Percentiles rank a stretch among this genome's conserved stretches.
These are phyloP conservation scores for Neodiprion fabricii DNA, from an alignment of 1,140 invertebrate genomes.

Conservation along the genomic window DNA sequence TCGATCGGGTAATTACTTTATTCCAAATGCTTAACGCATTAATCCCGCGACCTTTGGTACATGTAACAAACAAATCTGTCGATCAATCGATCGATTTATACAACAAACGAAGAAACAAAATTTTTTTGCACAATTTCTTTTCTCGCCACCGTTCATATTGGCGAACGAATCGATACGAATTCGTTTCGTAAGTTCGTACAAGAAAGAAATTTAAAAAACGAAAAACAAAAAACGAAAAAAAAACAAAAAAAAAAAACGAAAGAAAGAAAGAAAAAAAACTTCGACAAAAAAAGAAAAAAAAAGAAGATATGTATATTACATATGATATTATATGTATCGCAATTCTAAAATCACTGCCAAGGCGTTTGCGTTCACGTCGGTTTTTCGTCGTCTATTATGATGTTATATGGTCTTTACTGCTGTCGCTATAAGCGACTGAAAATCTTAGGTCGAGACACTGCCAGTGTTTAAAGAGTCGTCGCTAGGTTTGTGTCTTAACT, in stretches of 20 bases:
- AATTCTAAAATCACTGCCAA: conserved; percentile 60
- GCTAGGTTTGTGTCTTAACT: conserved; percentile 39
- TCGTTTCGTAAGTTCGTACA: neutral
- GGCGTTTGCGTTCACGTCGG: conserved; percentile 48
- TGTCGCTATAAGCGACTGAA: neutral
- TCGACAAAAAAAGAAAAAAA: too few species aligned
- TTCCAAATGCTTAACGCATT: too few species aligned
- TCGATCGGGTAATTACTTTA: too few species aligned
- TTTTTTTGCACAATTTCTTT: neutral
- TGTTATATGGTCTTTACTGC: conserved; percentile 18
- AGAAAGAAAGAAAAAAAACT: conserved; percentile 3
- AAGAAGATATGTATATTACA: conserved; percentile 24
- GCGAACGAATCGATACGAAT: neutral
- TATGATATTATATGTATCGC: conserved; percentile 20
- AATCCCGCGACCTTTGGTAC: too few species aligned
- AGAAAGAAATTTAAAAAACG: neutral
- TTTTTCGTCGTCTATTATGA: conserved; percentile 42
- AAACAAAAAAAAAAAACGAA: neutral
- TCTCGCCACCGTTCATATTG: neutral
- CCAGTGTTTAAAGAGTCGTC: conserved; percentile 49
- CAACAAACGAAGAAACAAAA: neutral
- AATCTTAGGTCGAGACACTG: conserved; percentile 52
- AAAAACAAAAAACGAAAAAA: neutral
- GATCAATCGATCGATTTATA: too few species aligned
- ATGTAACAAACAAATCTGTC: too few species aligned